Base-by-base conservation (phyloP, 1,140 invertebrate species). In the Thalassaphorura encarpata region DNA sequence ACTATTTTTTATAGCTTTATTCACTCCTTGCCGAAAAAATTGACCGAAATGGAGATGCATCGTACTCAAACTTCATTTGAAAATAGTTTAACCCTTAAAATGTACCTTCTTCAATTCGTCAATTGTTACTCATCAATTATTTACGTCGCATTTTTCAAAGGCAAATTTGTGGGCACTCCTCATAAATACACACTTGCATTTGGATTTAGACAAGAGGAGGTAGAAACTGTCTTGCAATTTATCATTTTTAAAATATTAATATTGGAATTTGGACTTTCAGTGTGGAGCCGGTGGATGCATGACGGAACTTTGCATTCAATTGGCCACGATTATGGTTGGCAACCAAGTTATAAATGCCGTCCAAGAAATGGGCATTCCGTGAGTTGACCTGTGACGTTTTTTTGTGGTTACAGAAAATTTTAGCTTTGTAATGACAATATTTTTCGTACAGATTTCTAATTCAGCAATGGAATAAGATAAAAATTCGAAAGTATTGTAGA, bases 121-220 rank as follows among this genome's bases (percentile, higher is more conserved):
- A 99, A 99, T 72, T 97, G 95, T 71, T 98, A 98, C 72, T 89
- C 93, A 19, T 95, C 92, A 1, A 94, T 98, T 69, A 94, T 98
- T 76, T 99, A 99, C 69, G 93, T 99, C 5, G 11, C 24, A 8
- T 21, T 98, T 74, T 85, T 97, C 64, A 97, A 97, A 71, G 94
- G 93, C 40, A 93, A 89, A 71, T 86, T 88, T 64, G 77, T 89
- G 16, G 89, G 89, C 0, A 82, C 84, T 68, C 89, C 89, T 0
- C 83, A 82, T 4, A 73, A 81, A 29, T 91, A 91, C 65, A 85
- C 82, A 54, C 74, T 78, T 21, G 73, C 90, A 16, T 82, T 89
- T 66, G 77, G 79, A 1, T 83, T 79, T 64, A n/a, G n/a, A n/a
- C 77, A 88, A 46, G 87, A 92, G 73, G 89, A 92, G 73, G 87